These are phyloP conservation scores for Atherinosoma microstoma DNA, from an alignment of 2,797 vertebrate genomes.

Conservation along the genomic window DNA sequence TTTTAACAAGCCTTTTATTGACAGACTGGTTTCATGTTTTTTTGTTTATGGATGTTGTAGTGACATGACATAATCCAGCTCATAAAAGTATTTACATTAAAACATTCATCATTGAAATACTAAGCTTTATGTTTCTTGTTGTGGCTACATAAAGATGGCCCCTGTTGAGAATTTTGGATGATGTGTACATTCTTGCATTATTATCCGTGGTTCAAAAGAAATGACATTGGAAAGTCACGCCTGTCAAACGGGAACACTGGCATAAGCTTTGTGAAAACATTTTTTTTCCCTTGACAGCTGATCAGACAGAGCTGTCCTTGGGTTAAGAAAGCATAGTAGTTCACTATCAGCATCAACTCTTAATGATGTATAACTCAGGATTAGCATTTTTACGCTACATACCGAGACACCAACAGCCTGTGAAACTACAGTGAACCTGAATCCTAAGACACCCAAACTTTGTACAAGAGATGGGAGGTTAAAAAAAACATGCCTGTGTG, in stretches of 20 bases:
- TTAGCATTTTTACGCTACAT: constrained; percentile 54
- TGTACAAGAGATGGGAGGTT: constrained; percentile 9
- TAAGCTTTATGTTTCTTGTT: constrained; percentile 15
- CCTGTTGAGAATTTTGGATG: constrained; percentile 3
- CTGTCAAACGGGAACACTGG: constrained; percentile 17
- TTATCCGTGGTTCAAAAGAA: constrained; percentile 20
- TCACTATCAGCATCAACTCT: constrained; percentile 36
- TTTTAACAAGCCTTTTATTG: constrained; percentile 72
- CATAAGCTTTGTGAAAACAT: constrained; percentile 35
- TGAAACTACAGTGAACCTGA: constrained; percentile 49
- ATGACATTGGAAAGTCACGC: constrained; percentile 12
- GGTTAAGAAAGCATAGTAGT: constrained; percentile 43
- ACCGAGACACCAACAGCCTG: constrained; percentile 48
- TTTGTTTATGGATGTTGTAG: constrained; percentile 59
- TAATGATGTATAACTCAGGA: constrained; percentile 53
- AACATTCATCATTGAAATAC: constrained; percentile 19
- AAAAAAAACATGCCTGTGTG: constrained; percentile 39
- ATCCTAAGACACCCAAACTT: constrained; percentile 37
- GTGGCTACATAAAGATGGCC: constrained; percentile 4
- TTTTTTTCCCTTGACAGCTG: constrained; percentile 32
- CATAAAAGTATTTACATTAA: constrained; percentile 43
- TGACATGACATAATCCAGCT: constrained; percentile 47
- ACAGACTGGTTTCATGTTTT: constrained; percentile 63
- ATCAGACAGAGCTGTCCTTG: constrained; percentile 33
- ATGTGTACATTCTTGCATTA: constrained; percentile 24